Evolutionary conservation across 1,140 invertebrate species (phyloP).

Genomic region (Calycopis cecrops): DNA sequence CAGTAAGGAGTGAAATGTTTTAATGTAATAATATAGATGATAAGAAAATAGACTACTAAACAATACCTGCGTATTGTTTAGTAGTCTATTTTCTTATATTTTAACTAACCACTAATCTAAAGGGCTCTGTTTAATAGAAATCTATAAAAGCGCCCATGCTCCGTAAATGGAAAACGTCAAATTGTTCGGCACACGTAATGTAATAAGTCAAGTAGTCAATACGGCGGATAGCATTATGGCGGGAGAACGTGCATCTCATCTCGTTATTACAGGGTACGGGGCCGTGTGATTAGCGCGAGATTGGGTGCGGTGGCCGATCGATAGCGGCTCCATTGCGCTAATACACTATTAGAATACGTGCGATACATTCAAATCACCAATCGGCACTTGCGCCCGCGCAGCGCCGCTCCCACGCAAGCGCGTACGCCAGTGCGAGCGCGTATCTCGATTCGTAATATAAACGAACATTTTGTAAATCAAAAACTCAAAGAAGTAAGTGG

Average conservation of each 20-base stretch:
- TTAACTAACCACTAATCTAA: too few species aligned
- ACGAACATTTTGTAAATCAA: too few species aligned
- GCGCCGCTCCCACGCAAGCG: slow-evolving; percentile 19
- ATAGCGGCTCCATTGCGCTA: slow-evolving; percentile 12
- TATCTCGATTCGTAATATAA: too few species aligned
- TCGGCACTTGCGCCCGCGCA: slow-evolving; percentile 12
- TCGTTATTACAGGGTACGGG: slow-evolving; percentile 22
- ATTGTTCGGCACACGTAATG: slow-evolving; percentile 2
- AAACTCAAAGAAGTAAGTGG: too few species aligned
- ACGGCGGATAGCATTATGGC: slow-evolving; percentile 14
- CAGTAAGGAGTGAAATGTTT: too few species aligned
- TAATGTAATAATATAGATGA: too few species aligned
- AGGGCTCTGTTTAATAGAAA: too few species aligned
- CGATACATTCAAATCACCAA: slow-evolving; percentile 20
- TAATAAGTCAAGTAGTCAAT: slow-evolving; percentile 5
- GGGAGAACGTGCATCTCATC: slow-evolving; percentile 23
- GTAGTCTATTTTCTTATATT: too few species aligned
- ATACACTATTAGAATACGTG: slow-evolving; percentile 28
- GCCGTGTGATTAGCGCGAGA: slow-evolving; percentile 20
- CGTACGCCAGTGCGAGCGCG: too few species aligned
- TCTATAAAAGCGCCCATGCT: too few species aligned
- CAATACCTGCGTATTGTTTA: too few species aligned
- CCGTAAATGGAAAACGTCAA: background rate
- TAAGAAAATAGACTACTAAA: too few species aligned
- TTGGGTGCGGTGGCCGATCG: slow-evolving; percentile 23